Conservation (phyloP, 1,140 invertebrate species). For the Odontomachus brunneus region DNA sequence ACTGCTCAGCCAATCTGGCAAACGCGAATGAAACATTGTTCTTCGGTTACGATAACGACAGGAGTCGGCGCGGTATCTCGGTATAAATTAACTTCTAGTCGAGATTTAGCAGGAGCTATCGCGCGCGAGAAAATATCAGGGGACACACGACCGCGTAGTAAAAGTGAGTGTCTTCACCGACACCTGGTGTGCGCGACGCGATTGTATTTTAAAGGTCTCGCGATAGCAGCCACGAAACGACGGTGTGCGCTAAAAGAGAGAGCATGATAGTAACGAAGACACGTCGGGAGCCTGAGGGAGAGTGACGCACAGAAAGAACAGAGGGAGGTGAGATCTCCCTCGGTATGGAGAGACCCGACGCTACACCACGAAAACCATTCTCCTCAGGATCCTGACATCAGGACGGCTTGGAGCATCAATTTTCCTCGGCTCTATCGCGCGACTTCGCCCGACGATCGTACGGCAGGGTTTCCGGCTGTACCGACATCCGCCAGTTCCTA, state of each 20-base stretch:
- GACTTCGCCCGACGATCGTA: constrained; percentile 69
- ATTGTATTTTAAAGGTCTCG: background rate
- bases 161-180: background rate
- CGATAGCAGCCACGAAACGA: background rate
- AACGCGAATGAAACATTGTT: too few relatives aligned
- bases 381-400: constrained; percentile 54
- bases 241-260: constrained; percentile 19
- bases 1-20: too few relatives aligned
- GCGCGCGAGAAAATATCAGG: background rate
- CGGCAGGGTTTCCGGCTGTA: constrained; percentile 64
- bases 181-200: background rate
- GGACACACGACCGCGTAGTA: background rate
- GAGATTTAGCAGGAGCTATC: too few relatives aligned
- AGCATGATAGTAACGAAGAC: constrained; percentile 30
- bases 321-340: constrained; percentile 23
- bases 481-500: constrained; percentile 65
- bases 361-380: constrained; percentile 37
- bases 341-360: background rate
- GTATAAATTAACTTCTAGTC: background rate
- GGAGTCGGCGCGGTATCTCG: background rate
- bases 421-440: constrained; percentile 63
- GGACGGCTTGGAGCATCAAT: constrained; percentile 66
- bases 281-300: background rate
- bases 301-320: constrained; percentile 17
- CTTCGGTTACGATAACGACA: background rate